Evolutionary conservation across 2,888 invertebrate genomes (phyloP), one percentile per base, ranked within the genome.

Genomic region (Chalcis sispes): DNA sequence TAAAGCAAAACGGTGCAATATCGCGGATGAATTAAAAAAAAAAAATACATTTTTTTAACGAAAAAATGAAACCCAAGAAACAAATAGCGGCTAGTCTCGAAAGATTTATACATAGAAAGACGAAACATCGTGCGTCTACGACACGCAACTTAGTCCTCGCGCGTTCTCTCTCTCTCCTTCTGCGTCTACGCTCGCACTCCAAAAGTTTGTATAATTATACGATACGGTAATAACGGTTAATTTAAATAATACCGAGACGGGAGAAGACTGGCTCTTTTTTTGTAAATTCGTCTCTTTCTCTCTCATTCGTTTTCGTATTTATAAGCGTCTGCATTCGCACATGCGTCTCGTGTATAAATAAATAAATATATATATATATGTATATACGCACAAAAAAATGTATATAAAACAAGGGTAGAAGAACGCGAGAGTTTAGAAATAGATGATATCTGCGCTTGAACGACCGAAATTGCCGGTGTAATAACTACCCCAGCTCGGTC

Each of bases 141-240:
- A 59, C 74, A 76, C 76, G 72, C 72, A 72, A 76, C 67, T 15
- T 32, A 50, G 46, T 27, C 20, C 42, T 13, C n/a, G 27, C 52
- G 72, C 42, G 23, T 58, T 29, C 64, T 23, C 40, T 27, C 23
- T 20, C 56, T 46, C 46, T 65, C 62, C 65, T 59, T 73, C 54
- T 54, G 59, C 48, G 20, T 56, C 59, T 23, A 40, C 59, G 75
- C 80, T 79, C 78, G 59, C 4, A n/a, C n/a, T n/a, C 67, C 46
- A 73, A 70, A 73, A 80, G 74, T 80, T 80, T 79, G 81, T 81
- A 80, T 84, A 83, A 84, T 84, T 83, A 83, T 79, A 82, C 74
- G 80, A 81, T 75, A 75, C 76, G 64, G 79, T 81, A 80, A 82
- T 80, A 79, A 77, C 72, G 79, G 71, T 73, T 79, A 80, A 83